Conservation (phyloP, 2,797 vertebrate genomes). For the Pseudochaenichthys georgianus region DNA sequence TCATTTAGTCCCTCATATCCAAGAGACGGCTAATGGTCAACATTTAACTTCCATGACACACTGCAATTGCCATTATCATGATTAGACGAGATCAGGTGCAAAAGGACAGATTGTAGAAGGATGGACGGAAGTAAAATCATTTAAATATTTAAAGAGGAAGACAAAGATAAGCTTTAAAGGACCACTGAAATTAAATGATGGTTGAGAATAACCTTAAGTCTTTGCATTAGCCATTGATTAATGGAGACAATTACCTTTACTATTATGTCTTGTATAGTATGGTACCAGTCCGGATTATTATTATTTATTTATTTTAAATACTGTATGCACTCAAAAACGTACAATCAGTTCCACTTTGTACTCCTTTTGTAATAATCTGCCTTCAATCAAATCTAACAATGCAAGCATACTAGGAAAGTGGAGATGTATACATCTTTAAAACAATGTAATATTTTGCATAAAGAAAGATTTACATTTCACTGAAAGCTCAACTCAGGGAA, state of each 20-base stretch:
- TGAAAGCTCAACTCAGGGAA: not conserved
- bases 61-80: constrained; percentile 19
- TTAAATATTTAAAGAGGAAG: not conserved
- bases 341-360: not conserved
- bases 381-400: not conserved
- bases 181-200: not conserved
- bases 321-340: not conserved
- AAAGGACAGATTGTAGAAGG: constrained; percentile 7
- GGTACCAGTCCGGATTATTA: not conserved
- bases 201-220: not conserved
- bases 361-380: not conserved
- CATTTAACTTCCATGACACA: constrained; percentile 32
- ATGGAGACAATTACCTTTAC: not conserved
- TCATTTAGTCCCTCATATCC: constrained; percentile 25
- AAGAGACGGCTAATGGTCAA: constrained; percentile 37
- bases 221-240: not conserved
- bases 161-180: not conserved
- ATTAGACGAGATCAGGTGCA: constrained; percentile 11
- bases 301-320: not conserved
- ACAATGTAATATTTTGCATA: not conserved
- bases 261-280: not conserved
- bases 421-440: not conserved
- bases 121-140: not conserved
- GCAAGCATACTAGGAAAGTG: not conserved
- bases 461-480: not conserved